phyloP scores from a whole-genome alignment of 2,888 invertebrate species.

The Orchesella flavescens region DNA sequence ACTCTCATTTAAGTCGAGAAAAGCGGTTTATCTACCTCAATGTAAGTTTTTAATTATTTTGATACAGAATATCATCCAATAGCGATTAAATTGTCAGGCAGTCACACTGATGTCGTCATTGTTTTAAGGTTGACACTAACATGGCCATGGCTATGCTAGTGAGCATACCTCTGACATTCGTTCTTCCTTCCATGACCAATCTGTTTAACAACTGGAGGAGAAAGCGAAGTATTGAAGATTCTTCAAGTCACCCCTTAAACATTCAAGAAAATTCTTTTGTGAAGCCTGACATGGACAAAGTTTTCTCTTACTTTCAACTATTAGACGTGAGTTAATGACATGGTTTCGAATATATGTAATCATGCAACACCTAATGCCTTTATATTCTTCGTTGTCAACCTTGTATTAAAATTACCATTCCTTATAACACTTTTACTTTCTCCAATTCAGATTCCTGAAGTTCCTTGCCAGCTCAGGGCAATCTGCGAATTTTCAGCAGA shows the following conservation, averaged over 20 bases:
- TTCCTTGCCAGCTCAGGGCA: conserved; percentile 72
- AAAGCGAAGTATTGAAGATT: conserved; percentile 59
- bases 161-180: conserved; percentile 67
- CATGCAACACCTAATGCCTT: too few relatives aligned
- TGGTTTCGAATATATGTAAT: too few relatives aligned
- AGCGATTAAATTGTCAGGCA: too few relatives aligned
- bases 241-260: background rate
- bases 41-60: conserved; percentile 17
- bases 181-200: conserved; percentile 70
- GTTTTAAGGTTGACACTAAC: conserved; percentile 54
- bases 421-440: too few relatives aligned
- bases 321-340: conserved; percentile 63
- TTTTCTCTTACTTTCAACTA: conserved; percentile 70
- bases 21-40: conserved; percentile 60
- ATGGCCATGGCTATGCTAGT: conserved; percentile 69
- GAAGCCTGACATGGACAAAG: conserved; percentile 67
- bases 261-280: conserved; percentile 56
- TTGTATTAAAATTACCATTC: too few relatives aligned
- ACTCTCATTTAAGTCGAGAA: conserved; percentile 32
- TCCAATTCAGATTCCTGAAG: conserved; percentile 70
- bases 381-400: too few relatives aligned
- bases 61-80: background rate
- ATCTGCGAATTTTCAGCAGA: conserved; percentile 72
- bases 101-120: too few relatives aligned
- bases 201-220: conserved; percentile 66